phyloP scores from a whole-genome alignment of 2,113 vertebrate genomes.

The Peromyscus leucopus region DNA sequence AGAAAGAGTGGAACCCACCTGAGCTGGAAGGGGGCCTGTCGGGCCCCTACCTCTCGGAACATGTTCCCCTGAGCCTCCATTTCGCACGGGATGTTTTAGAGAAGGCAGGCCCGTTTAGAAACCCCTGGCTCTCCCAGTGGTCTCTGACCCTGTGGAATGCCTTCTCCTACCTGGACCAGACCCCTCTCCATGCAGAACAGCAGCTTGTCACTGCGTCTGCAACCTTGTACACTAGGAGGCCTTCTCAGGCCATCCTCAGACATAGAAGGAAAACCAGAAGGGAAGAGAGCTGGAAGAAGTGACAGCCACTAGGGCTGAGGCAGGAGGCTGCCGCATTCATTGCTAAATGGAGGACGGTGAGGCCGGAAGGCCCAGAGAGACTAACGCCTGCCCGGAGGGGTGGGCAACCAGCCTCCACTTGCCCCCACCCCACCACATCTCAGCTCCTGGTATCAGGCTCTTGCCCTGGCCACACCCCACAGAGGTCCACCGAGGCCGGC shows the following conservation, averaged over 20 bases:
- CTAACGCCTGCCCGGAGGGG: not conserved
- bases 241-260: not conserved
- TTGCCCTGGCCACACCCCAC: not conserved
- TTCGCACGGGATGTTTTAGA: accelerated
- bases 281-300: not conserved
- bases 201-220: not conserved
- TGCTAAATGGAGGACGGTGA: not conserved
- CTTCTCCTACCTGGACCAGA: accelerated
- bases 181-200: accelerated
- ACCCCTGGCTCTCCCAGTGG: not conserved
- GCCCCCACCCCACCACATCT: no score
- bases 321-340: not conserved
- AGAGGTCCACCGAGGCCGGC: not conserved
- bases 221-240: not conserved
- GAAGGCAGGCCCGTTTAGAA: not conserved
- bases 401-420: not conserved
- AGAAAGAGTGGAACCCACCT: not conserved
- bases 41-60: not conserved
- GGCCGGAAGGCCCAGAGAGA: not conserved
- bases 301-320: not conserved
- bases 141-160: not conserved
- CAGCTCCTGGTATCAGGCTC: not conserved
- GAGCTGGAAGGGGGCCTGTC: not conserved
- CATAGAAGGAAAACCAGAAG: no score
- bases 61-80: no score